Conservation (phyloP, 35 echinoderm and acorn worm genomes). For the Diadema setosum region DNA sequence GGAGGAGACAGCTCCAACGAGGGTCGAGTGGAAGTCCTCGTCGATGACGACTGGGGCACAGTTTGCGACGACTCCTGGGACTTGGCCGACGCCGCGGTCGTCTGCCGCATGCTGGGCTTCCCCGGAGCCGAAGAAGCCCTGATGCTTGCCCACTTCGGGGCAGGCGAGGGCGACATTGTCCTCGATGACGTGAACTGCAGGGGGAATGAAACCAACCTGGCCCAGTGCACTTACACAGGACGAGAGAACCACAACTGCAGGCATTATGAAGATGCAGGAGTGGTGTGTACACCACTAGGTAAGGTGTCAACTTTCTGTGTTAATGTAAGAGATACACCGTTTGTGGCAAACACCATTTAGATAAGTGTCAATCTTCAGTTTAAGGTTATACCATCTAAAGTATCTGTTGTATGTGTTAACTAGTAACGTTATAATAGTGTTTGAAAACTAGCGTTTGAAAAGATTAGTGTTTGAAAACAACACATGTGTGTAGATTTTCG, state of each 20-base stretch:
- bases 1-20: neutral
- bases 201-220: conserved; percentile 4
- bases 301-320: neutral
- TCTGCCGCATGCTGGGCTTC: conserved; percentile 35
- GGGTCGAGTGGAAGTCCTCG: neutral
- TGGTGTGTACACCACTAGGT: conserved; percentile 15
- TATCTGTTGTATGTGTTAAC: too few species aligned
- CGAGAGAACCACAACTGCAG: neutral
- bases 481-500: too few species aligned
- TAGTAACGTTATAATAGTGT: too few species aligned
- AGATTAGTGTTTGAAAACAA: too few species aligned
- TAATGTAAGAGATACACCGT: too few species aligned
- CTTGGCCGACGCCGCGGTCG: neutral
- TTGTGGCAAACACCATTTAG: too few species aligned
- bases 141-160: neutral
- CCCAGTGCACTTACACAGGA: neutral
- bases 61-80: conserved; percentile 22
- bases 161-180: neutral
- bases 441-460: too few species aligned
- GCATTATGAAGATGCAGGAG: conserved; percentile 23
- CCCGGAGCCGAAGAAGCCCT: conserved; percentile 6
- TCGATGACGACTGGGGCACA: neutral
- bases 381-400: too few species aligned
- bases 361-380: too few species aligned
- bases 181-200: conserved; percentile 26